Evolutionary conservation across 2,113 vertebrate genomes (phyloP), one percentile per base, ranked within the genome.

Genomic region (Cyphomyrus plagiostoma): DNA sequence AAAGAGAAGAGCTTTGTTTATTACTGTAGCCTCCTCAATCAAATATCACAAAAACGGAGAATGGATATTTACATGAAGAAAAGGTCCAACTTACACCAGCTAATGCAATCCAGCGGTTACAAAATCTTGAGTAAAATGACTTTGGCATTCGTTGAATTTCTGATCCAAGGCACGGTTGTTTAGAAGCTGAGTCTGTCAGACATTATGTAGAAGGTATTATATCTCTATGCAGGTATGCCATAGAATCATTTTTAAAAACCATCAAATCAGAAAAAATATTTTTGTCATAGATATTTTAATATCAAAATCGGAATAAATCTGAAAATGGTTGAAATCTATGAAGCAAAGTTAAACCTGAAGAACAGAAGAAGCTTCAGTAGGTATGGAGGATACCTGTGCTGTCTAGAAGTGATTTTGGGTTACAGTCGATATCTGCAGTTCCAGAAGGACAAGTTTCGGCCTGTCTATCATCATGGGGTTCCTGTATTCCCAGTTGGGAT

Each of bases 61-160:
- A 8, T 21, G 42, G 46, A 58, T 85, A 58, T 66, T 8, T 13
- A 19, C n/a, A 53, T 56, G 46, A 86, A 87, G 9, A 52, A 1
- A 19, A 42, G 49, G 49, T 13, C 50, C 52, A 6, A 96, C 97
- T 95, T 95, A 99, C 98, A 93, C 97, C 98, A 58, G 95, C 89
- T 80, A 99, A 95, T 56, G 98, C 97, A 80, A 98, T 90, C 98
- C 98, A 99, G 92, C 95, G 97, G 92, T 97, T 99, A 93, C 97
- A 99, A 85, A 98, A 93, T 85, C 42, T 96, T 66, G 94, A 94
- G 86, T 97, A 97, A 91, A 95, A 91, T 6, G 95, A 96, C 89
- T 94, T 85, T 58, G 95, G 92, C 91, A 95, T 94, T 88, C 93
- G 95, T 90, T 93, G 95, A 90, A 97, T 95, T 94, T 95, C 96